Base-by-base conservation (phyloP, 2,797 vertebrate genomes). In the Neosalanx taihuensis region DNA sequence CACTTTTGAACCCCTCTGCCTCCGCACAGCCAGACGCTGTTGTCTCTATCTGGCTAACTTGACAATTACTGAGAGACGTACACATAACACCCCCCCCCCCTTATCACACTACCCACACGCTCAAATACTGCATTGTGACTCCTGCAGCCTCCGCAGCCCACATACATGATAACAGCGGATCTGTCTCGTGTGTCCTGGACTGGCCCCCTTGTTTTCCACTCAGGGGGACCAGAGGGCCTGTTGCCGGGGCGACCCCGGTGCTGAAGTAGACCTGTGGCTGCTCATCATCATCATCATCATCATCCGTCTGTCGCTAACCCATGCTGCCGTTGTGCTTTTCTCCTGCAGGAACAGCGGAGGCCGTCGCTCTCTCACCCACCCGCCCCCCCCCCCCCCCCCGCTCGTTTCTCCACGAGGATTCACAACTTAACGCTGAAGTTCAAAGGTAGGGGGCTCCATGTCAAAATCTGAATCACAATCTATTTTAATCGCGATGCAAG, bases 1-100 rank as follows among this genome's bases (percentile, higher is more conserved):
- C 92, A 72, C 91, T 89, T 90, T 84, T 96, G 95, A 96, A 96
- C 93, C 94, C 93, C 80, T 92, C 78, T 72, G 20, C 73, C 84
- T 74, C 89, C 84, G 12, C 0, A 75, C 72, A 6, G 69, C 69
- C 0, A 0, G 65, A 0, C 74, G 51, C 15, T 17, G 62, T 67
- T 64, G 64, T 26, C 72, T 51, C 35, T 2, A 65, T 80, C 65
- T 20, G 63, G 20, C 73, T 23, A 18, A 33, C 37, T 41, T 41
- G 62, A 61, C 71, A 74, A 64, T 66, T 0, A 1, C 46, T 82
- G 64, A 67, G 66, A 73, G 66, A 2, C 12, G 7, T 6, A 35
- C 2, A 1, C 15, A 62, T n/a, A 23, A 23, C 33, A 1, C 35
- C 13, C 18, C 7, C 61, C n/a, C 13, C 53, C 70, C 60, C 66